These are phyloP conservation scores for Glyptemys insculpta DNA, from an alignment of 2,797 vertebrate genomes.

Conservation along the genomic window DNA sequence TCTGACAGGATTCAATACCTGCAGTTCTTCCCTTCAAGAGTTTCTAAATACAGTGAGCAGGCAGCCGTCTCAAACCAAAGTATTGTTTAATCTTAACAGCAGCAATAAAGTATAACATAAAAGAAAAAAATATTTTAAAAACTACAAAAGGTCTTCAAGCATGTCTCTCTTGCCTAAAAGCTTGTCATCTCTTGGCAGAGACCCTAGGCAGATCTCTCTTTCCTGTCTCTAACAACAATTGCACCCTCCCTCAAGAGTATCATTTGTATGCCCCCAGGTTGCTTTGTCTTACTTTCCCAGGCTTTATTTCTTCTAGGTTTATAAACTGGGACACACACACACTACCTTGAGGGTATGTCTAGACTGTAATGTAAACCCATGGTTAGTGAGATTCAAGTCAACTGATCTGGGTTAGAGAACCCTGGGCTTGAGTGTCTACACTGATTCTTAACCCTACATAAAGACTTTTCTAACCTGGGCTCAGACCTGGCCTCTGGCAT, in stretches of 20 bases:
- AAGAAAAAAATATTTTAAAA: background rate
- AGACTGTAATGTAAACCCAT: too few species aligned
- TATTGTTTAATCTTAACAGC: background rate
- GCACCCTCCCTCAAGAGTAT: background rate
- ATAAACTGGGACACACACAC: background rate
- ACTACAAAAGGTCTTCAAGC: background rate
- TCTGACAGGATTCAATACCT: background rate
- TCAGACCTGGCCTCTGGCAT: too few species aligned
- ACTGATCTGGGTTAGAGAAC: too few species aligned
- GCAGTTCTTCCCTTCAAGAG: background rate
- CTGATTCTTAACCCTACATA: too few species aligned
- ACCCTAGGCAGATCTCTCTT: background rate
- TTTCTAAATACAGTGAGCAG: background rate
- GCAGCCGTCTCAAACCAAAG: background rate
- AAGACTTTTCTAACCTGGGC: too few species aligned
- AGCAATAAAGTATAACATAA: background rate
- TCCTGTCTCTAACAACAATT: too few species aligned
- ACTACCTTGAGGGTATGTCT: too few species aligned
- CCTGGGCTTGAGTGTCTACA: too few species aligned
- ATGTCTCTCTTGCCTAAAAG: background rate
- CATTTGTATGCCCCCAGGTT: background rate
- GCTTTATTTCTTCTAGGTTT: background rate
- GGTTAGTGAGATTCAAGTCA: too few species aligned
- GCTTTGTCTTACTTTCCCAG: background rate
- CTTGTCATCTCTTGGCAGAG: background rate